phyloP scores from a whole-genome alignment of 1,140 invertebrate genomes.

The Hypsibius dujardini region DNA sequence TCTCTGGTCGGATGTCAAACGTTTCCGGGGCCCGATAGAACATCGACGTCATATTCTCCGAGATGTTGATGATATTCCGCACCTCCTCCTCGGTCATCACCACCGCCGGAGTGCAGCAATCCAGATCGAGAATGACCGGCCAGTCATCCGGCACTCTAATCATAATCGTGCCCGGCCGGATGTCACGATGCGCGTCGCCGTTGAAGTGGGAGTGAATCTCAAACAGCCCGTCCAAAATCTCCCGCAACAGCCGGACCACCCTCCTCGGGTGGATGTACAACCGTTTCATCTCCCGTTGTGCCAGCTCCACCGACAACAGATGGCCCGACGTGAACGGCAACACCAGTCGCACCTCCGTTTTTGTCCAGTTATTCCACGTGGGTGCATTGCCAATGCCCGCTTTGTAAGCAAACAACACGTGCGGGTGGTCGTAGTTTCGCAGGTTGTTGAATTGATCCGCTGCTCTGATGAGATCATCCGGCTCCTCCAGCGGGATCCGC shows the following conservation, averaged over 20 bases:
- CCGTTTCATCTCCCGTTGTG: neutral
- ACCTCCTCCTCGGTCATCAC: neutral
- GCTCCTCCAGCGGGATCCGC: neutral
- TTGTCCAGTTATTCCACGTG: neutral
- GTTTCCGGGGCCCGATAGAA: constrained; percentile 1
- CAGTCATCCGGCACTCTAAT: neutral
- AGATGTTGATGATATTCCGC: neutral
- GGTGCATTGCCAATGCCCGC: neutral
- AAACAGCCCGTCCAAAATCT: neutral
- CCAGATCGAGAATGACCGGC: neutral
- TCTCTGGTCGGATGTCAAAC: neutral
- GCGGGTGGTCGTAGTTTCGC: neutral
- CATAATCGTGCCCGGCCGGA: constrained; percentile 4
- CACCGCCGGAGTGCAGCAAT: neutral
- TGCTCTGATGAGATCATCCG: neutral
- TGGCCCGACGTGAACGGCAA: neutral
- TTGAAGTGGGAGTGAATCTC: neutral
- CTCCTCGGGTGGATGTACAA: neutral
- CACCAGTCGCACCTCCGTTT: neutral
- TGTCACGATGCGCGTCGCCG: neutral
- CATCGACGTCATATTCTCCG: neutral
- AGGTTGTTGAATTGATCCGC: constrained; percentile 6
- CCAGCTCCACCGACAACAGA: neutral
- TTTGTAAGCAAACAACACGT: constrained; percentile 1
- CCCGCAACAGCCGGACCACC: neutral